Conservation (phyloP, 2,113 vertebrate genomes). For the Rhinichthys klamathensis region DNA sequence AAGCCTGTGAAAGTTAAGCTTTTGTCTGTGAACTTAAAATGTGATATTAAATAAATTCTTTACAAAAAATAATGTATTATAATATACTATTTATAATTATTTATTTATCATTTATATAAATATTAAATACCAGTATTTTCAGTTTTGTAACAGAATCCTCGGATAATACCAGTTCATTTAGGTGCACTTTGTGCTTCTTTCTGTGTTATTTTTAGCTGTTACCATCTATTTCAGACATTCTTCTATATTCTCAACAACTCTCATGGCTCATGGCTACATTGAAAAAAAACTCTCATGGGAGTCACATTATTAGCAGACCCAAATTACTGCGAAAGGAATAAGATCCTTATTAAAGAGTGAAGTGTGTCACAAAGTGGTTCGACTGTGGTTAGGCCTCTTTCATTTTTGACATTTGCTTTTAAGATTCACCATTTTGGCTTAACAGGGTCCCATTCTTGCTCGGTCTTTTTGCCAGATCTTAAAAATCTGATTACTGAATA, state of each 20-base stretch:
- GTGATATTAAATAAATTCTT: background rate
- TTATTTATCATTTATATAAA: background rate
- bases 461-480: background rate
- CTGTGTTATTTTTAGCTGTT: conserved; percentile 73
- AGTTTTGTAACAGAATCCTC: background rate
- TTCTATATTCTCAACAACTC: conserved; percentile 72
- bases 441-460: background rate
- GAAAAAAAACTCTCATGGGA: conserved; percentile 68
- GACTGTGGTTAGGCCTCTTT: conserved; percentile 9
- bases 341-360: conserved; percentile 69
- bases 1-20: background rate
- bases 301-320: conserved; percentile 75
- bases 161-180: background rate
- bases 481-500: background rate
- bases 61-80: too few relatives aligned
- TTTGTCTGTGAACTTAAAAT: background rate
- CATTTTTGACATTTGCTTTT: background rate
- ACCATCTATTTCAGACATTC: conserved; percentile 73
- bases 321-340: conserved; percentile 69
- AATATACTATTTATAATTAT: background rate
- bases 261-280: conserved; percentile 73
- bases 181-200: conserved; percentile 48
- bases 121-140: background rate
- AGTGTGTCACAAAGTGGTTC: conserved; percentile 68
- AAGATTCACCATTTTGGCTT: background rate